These are phyloP conservation scores for Pungitius pungitius DNA, from an alignment of 2,113 vertebrate genomes.

Conservation along the genomic window DNA sequence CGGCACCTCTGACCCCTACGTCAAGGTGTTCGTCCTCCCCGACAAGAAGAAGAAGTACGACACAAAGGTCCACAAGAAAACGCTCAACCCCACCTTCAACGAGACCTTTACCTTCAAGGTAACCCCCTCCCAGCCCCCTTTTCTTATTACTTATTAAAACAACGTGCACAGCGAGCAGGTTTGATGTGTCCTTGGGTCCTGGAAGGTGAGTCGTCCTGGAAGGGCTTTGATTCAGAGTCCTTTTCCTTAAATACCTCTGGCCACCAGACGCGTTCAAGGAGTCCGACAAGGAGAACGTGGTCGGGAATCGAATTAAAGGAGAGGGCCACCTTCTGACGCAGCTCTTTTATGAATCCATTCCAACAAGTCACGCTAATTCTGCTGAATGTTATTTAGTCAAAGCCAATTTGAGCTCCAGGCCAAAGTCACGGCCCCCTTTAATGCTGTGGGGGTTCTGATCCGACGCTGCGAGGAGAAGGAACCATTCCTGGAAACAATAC, in stretches of 20 bases:
- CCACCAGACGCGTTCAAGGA: slow-evolving; percentile 48
- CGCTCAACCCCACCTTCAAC: slow-evolving; percentile 94
- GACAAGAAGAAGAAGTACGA: slow-evolving; percentile 99
- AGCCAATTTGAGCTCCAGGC: slow-evolving; percentile 17
- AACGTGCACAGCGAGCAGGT: not conserved
- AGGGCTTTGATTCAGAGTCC: slow-evolving; percentile 26
- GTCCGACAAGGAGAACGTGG: slow-evolving; percentile 62
- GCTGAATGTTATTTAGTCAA: slow-evolving; percentile 41
- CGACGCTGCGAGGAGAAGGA: not conserved
- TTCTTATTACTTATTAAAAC: slow-evolving; percentile 45
- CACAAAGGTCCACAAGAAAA: slow-evolving; percentile 98
- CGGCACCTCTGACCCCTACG: slow-evolving; percentile 95
- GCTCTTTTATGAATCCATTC: slow-evolving; percentile 45
- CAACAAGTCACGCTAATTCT: slow-evolving; percentile 47
- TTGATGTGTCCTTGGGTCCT: slow-evolving; percentile 15
- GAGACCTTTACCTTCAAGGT: slow-evolving; percentile 98
- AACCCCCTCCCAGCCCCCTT: slow-evolving; percentile 22
- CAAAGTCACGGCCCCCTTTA: slow-evolving; percentile 18
- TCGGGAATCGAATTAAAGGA: slow-evolving; percentile 71
- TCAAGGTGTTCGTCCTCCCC: slow-evolving; percentile 95
- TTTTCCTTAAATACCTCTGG: slow-evolving; percentile 11
- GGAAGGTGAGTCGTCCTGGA: slow-evolving; percentile 10
- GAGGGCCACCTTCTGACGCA: slow-evolving; percentile 53
- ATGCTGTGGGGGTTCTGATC: not conserved
- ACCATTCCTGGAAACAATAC: not conserved